Evolutionary conservation across 2,113 vertebrate genomes (phyloP).

Genomic region (Oreochromis niloticus): DNA sequence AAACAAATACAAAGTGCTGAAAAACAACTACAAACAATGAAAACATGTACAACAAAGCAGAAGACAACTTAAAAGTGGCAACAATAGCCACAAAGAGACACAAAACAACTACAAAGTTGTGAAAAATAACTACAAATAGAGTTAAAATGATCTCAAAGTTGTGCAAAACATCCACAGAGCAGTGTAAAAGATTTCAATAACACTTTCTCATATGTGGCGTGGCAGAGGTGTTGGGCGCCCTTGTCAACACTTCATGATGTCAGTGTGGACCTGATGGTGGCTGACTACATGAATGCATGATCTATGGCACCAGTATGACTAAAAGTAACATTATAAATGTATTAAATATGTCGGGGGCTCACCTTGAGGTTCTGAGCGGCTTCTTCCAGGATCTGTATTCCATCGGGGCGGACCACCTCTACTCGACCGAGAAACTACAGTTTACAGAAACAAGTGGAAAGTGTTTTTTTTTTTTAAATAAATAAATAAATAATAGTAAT

Average conservation of each 20-base stretch:
- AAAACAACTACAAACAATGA: not conserved
- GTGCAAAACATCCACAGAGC: not conserved
- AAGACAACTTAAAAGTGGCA: not conserved
- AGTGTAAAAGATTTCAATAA: not conserved
- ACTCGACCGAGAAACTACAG: slow-evolving; percentile 68
- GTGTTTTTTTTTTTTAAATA: no score
- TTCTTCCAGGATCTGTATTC: slow-evolving; percentile 62
- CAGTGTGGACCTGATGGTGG: not conserved
- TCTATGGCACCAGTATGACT: not conserved
- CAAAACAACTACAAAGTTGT: not conserved
- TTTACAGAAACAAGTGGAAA: not conserved
- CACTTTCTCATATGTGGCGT: not conserved
- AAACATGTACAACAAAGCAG: not conserved
- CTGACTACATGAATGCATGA: not conserved
- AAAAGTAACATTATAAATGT: not conserved
- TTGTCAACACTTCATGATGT: not conserved
- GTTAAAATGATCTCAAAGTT: not conserved
- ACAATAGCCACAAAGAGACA: not conserved
- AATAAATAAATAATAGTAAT: not conserved
- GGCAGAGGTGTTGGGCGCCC: not conserved
- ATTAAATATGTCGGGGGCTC: not conserved
- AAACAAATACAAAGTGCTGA: not conserved
- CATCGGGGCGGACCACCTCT: slow-evolving; percentile 50
- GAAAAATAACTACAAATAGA: not conserved
- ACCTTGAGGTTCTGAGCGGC: slow-evolving; percentile 56